A percentile compares a stretch with the other conserved stretches of the same genome.
phyloP scores from a whole-genome alignment of 2,797 vertebrate species.

The Podarcis siculus region DNA sequence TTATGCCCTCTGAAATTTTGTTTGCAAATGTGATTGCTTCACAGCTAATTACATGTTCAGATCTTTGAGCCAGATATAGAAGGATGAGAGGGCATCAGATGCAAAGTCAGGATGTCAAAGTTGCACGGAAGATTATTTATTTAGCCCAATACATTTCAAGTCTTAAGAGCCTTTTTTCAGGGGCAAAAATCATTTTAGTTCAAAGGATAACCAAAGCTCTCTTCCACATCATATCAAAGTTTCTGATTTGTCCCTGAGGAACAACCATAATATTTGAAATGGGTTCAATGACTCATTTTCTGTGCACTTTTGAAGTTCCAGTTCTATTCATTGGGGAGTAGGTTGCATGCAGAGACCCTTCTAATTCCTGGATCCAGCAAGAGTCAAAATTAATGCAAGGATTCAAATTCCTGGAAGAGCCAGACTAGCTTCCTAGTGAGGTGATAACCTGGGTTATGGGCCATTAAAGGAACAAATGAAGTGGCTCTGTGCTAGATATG shows the following conservation, averaged over 20 bases:
- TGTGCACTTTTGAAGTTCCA: not conserved
- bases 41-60: not conserved
- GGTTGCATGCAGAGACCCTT: too few relatives aligned
- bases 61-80: not conserved
- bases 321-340: not conserved
- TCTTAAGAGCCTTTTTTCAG: not conserved
- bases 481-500: too few relatives aligned
- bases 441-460: too few relatives aligned
- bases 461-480: too few relatives aligned
- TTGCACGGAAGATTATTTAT: not conserved
- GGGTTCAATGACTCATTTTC: not conserved
- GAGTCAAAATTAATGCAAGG: too few relatives aligned
- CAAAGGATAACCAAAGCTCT: not conserved
- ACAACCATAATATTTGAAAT: not conserved
- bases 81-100: not conserved
- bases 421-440: too few relatives aligned
- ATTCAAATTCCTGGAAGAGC: too few relatives aligned
- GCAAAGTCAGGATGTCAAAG: not conserved
- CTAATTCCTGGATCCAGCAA: too few relatives aligned
- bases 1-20: not conserved
- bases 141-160: not conserved
- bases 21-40: not conserved
- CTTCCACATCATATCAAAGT: not conserved
- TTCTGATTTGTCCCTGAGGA: not conserved
- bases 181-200: not conserved